Conservation (phyloP, 2,888 invertebrate genomes). For the Graphium colonna region DNA sequence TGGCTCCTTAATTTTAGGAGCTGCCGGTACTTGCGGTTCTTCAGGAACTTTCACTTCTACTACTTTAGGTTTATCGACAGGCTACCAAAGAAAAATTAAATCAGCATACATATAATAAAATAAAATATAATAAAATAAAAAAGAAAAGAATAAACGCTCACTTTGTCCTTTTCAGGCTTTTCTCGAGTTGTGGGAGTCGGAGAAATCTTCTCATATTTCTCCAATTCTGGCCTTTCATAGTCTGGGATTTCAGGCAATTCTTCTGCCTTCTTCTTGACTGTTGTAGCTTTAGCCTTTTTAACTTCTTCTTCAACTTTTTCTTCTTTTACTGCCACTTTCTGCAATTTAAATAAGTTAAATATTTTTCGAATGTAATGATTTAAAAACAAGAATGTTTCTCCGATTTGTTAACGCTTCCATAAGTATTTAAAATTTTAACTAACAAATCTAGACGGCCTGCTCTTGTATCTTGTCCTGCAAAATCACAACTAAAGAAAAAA, state of each 20-base stretch:
- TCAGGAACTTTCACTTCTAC: slow-evolving; percentile 87
- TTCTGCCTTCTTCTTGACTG: slow-evolving; percentile 76
- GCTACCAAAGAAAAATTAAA: slow-evolving; percentile 26
- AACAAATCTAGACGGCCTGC: too few relatives aligned
- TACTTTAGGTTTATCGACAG: slow-evolving; percentile 60
- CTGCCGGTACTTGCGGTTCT: slow-evolving; percentile 61
- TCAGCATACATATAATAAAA: too few relatives aligned
- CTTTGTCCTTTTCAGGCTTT: slow-evolving; percentile 68
- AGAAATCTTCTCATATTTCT: slow-evolving; percentile 82
- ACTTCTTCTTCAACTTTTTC: slow-evolving; percentile 67
- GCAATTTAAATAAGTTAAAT: slow-evolving; percentile 44
- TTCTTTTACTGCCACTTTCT: slow-evolving; percentile 74
- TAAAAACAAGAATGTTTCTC: too few relatives aligned
- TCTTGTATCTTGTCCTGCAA: too few relatives aligned
- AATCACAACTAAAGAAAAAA: too few relatives aligned
- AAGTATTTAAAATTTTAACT: too few relatives aligned
- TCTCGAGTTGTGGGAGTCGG: slow-evolving; percentile 72
- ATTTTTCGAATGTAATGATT: neutral
- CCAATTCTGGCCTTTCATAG: slow-evolving; percentile 87
- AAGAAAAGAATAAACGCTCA: slow-evolving; percentile 15
- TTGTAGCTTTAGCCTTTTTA: slow-evolving; percentile 69
- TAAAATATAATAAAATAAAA: too few relatives aligned
- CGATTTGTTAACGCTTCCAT: too few relatives aligned
- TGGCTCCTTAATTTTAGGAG: slow-evolving; percentile 86
- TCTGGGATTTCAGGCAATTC: slow-evolving; percentile 84